Percentiles rank a stretch among this genome's conserved stretches.
Evolutionary conservation across 2,113 vertebrate species (phyloP).

Genomic region (Percina caprodes): DNA sequence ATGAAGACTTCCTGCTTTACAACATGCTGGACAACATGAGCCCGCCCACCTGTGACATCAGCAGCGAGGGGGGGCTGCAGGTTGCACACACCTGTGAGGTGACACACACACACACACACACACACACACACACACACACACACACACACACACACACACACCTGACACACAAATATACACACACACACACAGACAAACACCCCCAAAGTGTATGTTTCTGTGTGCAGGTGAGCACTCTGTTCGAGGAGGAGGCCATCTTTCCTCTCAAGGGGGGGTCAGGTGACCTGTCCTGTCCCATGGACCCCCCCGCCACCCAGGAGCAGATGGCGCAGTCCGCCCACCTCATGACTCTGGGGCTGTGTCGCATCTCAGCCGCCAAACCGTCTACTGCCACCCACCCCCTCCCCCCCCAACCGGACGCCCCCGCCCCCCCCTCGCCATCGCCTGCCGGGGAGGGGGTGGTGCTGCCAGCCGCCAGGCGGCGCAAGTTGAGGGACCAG

Average conservation of each 20-base stretch:
- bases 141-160: background rate
- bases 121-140: background rate
- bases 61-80: conserved; percentile 57
- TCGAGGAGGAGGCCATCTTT: conserved; percentile 75
- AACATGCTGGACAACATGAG: conserved; percentile 78
- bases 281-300: conserved; percentile 51
- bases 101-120: conserved; percentile 27
- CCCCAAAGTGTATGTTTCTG: background rate
- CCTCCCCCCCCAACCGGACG: background rate
- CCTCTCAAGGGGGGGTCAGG: conserved; percentile 63
- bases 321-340: conserved; percentile 78
- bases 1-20: conserved; percentile 81
- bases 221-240: conserved; percentile 80
- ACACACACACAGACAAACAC: background rate
- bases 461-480: too few relatives aligned
- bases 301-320: conserved; percentile 67
- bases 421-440: too few relatives aligned
- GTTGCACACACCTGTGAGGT: conserved; percentile 77
- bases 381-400: background rate
- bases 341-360: conserved; percentile 80
- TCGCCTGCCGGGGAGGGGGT: too few relatives aligned
- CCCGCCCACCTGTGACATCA: conserved; percentile 71
- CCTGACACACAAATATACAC: conserved; percentile 10
- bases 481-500: too few relatives aligned
- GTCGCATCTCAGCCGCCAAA: conserved; percentile 67